These are phyloP conservation scores for Notarius quadriscutis DNA, from an alignment of 2,113 vertebrate species.

Conservation along the genomic window DNA sequence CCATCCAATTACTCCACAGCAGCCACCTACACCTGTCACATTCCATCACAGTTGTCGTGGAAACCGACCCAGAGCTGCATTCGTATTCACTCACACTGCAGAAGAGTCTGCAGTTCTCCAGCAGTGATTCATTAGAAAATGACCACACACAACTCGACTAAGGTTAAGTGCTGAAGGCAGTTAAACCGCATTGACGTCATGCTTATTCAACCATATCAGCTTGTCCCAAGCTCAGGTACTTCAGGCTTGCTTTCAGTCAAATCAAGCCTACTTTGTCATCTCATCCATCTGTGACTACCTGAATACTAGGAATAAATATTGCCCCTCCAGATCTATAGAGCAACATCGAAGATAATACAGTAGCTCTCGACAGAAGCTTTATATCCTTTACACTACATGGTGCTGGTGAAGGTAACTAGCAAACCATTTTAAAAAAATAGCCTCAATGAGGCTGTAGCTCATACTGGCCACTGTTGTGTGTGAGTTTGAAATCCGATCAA, in stretches of 20 bases:
- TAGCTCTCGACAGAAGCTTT: background rate
- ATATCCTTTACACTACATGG: background rate
- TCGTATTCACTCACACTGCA: slow-evolving; percentile 26
- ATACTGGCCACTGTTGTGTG: no score
- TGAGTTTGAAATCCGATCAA: no score
- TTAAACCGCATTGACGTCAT: background rate
- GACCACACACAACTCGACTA: background rate
- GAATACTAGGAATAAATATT: background rate
- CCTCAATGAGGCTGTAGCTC: no score
- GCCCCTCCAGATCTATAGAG: background rate
- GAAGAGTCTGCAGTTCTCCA: slow-evolving; percentile 16
- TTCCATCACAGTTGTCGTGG: slow-evolving; percentile 46
- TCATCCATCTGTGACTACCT: background rate
- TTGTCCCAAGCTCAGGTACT: background rate
- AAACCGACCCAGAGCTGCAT: slow-evolving; percentile 33
- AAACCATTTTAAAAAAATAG: background rate
- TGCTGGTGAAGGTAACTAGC: background rate
- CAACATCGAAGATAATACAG: background rate
- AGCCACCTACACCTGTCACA: slow-evolving; percentile 41
- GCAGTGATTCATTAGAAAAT: slow-evolving; percentile 25
- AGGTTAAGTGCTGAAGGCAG: slow-evolving; percentile 1
- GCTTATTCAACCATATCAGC: background rate
- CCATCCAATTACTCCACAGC: slow-evolving; percentile 33
- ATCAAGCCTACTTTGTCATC: background rate
- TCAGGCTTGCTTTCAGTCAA: background rate